Conservation (phyloP, 2,113 vertebrate genomes). For the Elgaria multicarinata region DNA sequence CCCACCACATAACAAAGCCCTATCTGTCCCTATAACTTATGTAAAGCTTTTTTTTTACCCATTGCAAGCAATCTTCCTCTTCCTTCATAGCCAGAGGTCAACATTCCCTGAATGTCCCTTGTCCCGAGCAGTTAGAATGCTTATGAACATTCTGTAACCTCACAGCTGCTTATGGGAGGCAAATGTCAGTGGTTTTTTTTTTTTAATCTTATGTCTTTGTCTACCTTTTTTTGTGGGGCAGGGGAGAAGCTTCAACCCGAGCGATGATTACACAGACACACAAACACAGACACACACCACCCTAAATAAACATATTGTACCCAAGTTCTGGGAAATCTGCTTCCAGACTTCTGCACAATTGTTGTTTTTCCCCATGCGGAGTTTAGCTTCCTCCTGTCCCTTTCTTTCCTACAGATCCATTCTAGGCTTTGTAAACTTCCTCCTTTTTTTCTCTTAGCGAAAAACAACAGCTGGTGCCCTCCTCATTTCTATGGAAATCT, state of each 20-base stretch:
- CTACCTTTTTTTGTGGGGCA: rapidly evolving
- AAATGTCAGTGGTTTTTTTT: neutral
- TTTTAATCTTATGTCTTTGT: neutral
- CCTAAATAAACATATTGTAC: rapidly evolving
- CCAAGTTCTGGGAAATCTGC: rapidly evolving
- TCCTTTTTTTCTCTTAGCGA: neutral
- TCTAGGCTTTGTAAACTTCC: constrained; percentile 26
- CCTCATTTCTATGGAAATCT: constrained; percentile 3
- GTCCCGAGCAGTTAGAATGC: neutral
- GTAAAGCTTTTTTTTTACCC: too few species aligned
- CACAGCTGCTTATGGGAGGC: neutral
- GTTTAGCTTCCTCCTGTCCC: neutral
- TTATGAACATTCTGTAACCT: neutral
- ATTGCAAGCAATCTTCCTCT: neutral
- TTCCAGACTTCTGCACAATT: neutral
- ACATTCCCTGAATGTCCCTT: neutral
- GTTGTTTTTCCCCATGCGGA: rapidly evolving
- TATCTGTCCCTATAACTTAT: neutral
- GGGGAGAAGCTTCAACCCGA: neutral
- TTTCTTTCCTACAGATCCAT: neutral
- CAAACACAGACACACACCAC: too few species aligned
- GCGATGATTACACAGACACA: neutral
- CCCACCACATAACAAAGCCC: neutral
- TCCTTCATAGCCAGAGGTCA: neutral
- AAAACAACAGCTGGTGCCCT: constrained; percentile 49